These are phyloP conservation scores for Catharus ustulatus DNA, from an alignment of 2,797 vertebrate genomes.

Conservation along the genomic window DNA sequence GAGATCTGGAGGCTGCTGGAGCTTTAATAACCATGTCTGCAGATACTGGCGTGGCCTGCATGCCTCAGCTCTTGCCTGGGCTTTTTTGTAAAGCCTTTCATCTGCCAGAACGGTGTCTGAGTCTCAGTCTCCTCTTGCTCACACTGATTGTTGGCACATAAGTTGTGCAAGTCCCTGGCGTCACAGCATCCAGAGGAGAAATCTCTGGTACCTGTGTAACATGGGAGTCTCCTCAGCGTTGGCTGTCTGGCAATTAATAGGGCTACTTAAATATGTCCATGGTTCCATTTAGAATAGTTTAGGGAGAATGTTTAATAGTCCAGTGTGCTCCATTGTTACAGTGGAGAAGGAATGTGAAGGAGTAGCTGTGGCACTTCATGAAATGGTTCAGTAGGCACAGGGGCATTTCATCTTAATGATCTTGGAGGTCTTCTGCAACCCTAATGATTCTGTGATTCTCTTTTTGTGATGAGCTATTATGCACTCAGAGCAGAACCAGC, in stretches of 20 bases:
- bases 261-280: fast-evolving
- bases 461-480: neutral
- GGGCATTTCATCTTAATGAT: neutral
- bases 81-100: constrained; percentile 14
- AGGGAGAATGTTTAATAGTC: neutral
- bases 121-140: neutral
- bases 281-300: neutral
- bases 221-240: neutral
- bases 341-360: neutral
- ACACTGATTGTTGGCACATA: fast-evolving
- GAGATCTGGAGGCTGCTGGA: neutral
- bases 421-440: neutral
- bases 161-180: neutral
- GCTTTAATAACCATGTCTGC: neutral
- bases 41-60: neutral
- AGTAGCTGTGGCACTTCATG: neutral
- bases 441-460: neutral
- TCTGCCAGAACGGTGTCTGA: neutral
- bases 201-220: neutral
- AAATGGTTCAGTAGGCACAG: neutral
- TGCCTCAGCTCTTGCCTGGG: neutral
- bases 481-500: neutral
- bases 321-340: neutral
- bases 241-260: neutral
- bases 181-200: neutral